Percentiles rank a stretch among this genome's conserved stretches.
Evolutionary conservation across 2,888 invertebrate species (phyloP).

Genomic region (Ichneumon xanthorius): DNA sequence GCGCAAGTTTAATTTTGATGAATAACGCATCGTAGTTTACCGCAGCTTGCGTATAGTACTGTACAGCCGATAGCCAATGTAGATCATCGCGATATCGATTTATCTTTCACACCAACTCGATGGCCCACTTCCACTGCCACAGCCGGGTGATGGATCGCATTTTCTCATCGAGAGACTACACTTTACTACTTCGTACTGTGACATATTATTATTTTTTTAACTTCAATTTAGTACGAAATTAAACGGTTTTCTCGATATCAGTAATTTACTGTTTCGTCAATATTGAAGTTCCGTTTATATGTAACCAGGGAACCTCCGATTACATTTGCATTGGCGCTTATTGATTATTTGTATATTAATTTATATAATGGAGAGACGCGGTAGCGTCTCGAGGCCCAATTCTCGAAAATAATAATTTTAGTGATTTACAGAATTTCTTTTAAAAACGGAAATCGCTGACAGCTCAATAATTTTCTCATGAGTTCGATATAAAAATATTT

Average conservation of each 20-base stretch:
- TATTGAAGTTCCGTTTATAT: neutral
- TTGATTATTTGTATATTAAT: neutral
- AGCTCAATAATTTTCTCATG: neutral
- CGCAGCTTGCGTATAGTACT: neutral
- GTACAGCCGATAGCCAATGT: constrained; percentile 43
- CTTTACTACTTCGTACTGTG: neutral
- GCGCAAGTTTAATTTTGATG: neutral
- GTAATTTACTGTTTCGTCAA: neutral
- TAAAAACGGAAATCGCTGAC: neutral
- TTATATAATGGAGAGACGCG: too few species aligned
- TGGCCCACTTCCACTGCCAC: constrained; percentile 54
- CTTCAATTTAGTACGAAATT: neutral
- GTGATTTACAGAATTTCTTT: neutral
- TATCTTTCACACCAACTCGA: constrained; percentile 53
- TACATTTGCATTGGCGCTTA: neutral
- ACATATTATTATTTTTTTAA: neutral
- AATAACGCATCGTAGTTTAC: constrained; percentile 1
- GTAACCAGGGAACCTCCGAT: neutral
- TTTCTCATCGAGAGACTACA: constrained; percentile 2
- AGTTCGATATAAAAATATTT: neutral
- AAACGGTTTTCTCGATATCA: neutral
- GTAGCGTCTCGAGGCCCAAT: too few species aligned
- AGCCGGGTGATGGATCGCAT: constrained; percentile 24
- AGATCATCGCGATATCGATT: constrained; percentile 63
- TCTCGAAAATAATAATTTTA: neutral